Evolutionary conservation across 1,140 invertebrate species (phyloP).

Genomic region (Octopus bimaculoides): DNA sequence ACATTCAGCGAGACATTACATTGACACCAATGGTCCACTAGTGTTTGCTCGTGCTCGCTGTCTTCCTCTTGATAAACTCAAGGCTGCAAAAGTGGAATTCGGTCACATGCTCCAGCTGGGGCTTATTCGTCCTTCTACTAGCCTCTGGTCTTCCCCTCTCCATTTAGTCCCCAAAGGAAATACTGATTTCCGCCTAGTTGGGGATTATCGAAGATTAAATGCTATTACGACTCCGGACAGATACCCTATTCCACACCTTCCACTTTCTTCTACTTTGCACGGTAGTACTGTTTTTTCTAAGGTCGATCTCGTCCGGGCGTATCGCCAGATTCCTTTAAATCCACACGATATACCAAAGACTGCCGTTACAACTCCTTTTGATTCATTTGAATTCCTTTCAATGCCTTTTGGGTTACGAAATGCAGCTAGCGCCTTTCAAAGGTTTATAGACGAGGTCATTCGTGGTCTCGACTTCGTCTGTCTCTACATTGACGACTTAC

Average conservation of each 20-base stretch:
- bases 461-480: background rate
- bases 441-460: slow-evolving; percentile 1
- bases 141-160: slow-evolving; percentile 57
- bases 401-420: slow-evolving; percentile 17
- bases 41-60: slow-evolving; percentile 18
- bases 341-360: slow-evolving; percentile 27
- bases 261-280: background rate
- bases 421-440: slow-evolving; percentile 21
- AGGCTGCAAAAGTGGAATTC: slow-evolving; percentile 23
- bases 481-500: slow-evolving; percentile 26
- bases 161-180: slow-evolving; percentile 56
- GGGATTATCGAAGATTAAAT: slow-evolving; percentile 59
- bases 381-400: slow-evolving; percentile 22
- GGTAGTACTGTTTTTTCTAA: slow-evolving; percentile 13
- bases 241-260: slow-evolving; percentile 14
- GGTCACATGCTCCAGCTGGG: slow-evolving; percentile 21
- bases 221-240: slow-evolving; percentile 50
- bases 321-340: slow-evolving; percentile 54
- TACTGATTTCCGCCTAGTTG: slow-evolving; percentile 50
- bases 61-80: slow-evolving; percentile 15
- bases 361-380: slow-evolving; percentile 31
- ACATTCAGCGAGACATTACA: slow-evolving; percentile 19
- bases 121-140: slow-evolving; percentile 19
- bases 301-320: slow-evolving; percentile 7
- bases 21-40: slow-evolving; percentile 20